Percentiles rank a stretch among this genome's conserved stretches.
phyloP scores from a whole-genome alignment of 1,140 invertebrate genomes.

The Ylistrum balloti region DNA sequence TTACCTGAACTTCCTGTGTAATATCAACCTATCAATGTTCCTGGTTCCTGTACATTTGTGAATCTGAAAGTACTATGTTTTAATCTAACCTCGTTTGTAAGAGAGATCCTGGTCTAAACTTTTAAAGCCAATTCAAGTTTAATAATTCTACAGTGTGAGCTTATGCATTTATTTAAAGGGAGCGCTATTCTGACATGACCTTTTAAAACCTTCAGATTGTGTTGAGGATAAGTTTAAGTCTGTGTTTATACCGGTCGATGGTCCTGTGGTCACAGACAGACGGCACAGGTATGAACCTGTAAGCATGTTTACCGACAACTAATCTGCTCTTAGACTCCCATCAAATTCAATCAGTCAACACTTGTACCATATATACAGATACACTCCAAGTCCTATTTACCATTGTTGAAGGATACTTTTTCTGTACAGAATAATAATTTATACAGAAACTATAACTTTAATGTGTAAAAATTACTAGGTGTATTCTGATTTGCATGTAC shows the following conservation, averaged over 20 bases:
- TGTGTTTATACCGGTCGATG: not conserved
- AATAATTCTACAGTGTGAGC: not conserved
- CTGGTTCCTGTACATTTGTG: not conserved
- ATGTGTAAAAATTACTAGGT: too few species aligned
- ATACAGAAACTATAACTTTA: too few species aligned
- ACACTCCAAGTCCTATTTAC: too few species aligned
- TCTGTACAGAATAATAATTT: too few species aligned
- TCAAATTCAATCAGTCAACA: not conserved
- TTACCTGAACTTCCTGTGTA: not conserved
- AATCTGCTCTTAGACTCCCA: not conserved
- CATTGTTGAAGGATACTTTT: too few species aligned
- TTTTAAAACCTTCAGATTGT: constrained; percentile 25
- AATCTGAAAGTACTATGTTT: not conserved
- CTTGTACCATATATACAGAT: not conserved
- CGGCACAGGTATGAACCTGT: constrained; percentile 8
- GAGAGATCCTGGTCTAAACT: not conserved
- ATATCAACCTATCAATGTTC: not conserved
- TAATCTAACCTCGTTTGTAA: not conserved
- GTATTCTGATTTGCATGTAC: too few species aligned
- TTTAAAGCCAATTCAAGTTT: constrained; percentile 3
- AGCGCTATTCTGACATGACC: not conserved
- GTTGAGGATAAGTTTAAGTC: constrained; percentile 18
- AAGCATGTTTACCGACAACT: not conserved
- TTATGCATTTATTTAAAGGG: constrained; percentile 21
- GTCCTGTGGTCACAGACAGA: not conserved